Conservation (phyloP, 2,113 vertebrate species). For the Chionodraco myersi region DNA sequence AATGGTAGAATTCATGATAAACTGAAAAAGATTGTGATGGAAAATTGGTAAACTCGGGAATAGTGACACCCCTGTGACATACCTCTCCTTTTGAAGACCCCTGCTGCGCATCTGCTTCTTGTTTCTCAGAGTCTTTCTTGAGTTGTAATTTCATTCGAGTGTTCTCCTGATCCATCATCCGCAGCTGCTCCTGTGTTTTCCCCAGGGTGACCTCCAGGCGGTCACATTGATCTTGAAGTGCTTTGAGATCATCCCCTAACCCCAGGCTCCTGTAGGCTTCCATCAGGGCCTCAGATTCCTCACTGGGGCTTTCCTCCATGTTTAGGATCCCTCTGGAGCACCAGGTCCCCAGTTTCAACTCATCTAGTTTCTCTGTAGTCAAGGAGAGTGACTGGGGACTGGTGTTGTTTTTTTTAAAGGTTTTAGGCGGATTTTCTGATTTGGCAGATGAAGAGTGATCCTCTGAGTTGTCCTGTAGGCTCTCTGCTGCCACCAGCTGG, state of each 20-base stretch:
- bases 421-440: slow-evolving; percentile 33
- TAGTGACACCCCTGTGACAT: not conserved
- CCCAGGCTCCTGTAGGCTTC: slow-evolving; percentile 56
- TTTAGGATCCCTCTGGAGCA: slow-evolving; percentile 32
- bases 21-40: not conserved
- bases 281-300: slow-evolving; percentile 38
- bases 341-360: slow-evolving; percentile 50
- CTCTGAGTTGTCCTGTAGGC: slow-evolving; percentile 22
- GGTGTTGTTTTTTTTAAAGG: slow-evolving; percentile 4
- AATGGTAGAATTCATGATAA: slow-evolving; percentile 10
- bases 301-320: slow-evolving; percentile 37
- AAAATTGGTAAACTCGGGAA: not conserved
- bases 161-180: slow-evolving; percentile 60
- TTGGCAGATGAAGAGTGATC: slow-evolving; percentile 12
- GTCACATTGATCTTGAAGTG: slow-evolving; percentile 49
- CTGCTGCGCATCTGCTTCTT: not conserved
- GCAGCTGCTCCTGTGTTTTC: slow-evolving; percentile 54
- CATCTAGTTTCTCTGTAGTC: slow-evolving; percentile 30
- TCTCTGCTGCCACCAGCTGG: slow-evolving; percentile 57
- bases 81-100: slow-evolving; percentile 47
- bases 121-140: slow-evolving; percentile 27
- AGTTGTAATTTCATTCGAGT: slow-evolving; percentile 52
- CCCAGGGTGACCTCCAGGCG: slow-evolving; percentile 44
- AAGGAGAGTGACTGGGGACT: slow-evolving; percentile 20
- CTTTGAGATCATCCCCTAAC: slow-evolving; percentile 54